A percentile compares a stretch with the other conserved stretches of the same genome.
Evolutionary conservation across 2,113 vertebrate species (phyloP).

Genomic region (Chaetops frenatus): DNA sequence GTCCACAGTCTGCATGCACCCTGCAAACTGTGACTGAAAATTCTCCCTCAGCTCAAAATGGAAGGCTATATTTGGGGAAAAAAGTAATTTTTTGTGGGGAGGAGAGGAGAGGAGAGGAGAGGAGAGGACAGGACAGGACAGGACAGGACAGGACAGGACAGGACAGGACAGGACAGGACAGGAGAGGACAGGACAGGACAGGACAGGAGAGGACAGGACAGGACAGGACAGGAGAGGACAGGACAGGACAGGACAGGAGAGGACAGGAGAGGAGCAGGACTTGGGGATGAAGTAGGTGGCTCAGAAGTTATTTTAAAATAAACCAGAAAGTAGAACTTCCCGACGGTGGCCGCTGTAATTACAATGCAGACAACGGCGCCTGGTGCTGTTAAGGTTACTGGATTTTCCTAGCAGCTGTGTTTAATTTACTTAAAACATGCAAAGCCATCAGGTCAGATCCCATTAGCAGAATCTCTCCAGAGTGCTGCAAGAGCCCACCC

Average conservation of each 20-base stretch:
- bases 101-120: no score
- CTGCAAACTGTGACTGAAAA: neutral
- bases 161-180: no score
- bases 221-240: no score
- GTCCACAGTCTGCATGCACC: neutral
- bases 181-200: no score
- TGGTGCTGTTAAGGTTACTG: conserved; percentile 50
- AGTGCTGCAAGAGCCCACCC: neutral
- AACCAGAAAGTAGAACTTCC: conserved; percentile 52
- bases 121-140: no score
- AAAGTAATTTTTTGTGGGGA: no score
- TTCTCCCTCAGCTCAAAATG: neutral
- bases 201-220: no score
- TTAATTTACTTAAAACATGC: conserved; percentile 60
- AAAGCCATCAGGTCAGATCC: conserved; percentile 57
- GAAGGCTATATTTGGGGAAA: neutral
- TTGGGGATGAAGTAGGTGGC: neutral
- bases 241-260: no score
- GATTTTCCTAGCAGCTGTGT: conserved; percentile 59
- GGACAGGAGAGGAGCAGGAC: neutral
- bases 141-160: no score
- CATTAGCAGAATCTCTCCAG: conserved; percentile 45
- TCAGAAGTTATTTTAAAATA: conserved; percentile 53
- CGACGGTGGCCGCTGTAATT: conserved; percentile 12
- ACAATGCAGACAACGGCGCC: conserved; percentile 37